A percentile compares a stretch with the other conserved stretches of the same genome.
phyloP scores from a whole-genome alignment of 2,797 vertebrate species.

The Tokudaia tokunoshimensis region DNA sequence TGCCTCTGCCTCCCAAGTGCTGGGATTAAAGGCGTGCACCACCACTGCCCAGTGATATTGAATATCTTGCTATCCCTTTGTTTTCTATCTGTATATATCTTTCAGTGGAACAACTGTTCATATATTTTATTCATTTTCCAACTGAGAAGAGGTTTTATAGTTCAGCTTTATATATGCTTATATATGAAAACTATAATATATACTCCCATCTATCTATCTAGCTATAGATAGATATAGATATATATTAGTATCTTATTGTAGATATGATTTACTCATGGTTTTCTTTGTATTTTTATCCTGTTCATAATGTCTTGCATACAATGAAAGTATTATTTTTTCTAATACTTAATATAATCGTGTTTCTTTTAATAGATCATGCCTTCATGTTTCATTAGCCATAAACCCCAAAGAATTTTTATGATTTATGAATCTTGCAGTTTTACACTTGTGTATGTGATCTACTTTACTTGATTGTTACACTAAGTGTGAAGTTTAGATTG shows the following conservation, averaged over 20 bases:
- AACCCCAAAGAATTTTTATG: not conserved
- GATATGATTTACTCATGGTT: slow-evolving; percentile 11
- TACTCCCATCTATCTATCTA: not conserved
- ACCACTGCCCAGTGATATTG: not conserved
- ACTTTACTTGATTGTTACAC: slow-evolving; percentile 12
- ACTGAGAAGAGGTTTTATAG: not conserved
- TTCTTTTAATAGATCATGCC: slow-evolving; percentile 3
- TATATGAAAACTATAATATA: not conserved
- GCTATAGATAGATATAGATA: not conserved
- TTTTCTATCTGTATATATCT: not conserved
- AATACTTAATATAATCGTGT: not conserved
- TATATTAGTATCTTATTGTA: not conserved
- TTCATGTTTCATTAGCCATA: slow-evolving; percentile 13
- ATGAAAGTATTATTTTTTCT: slow-evolving; percentile 17
- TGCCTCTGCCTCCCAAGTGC: too few relatives aligned
- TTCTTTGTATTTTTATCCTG: slow-evolving; percentile 20
- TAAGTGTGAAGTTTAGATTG: not conserved
- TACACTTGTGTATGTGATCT: not conserved
- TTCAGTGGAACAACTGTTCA: not conserved
- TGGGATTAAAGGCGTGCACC: too few relatives aligned
- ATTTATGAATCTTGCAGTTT: not conserved
- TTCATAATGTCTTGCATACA: not conserved
- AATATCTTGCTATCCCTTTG: not conserved
- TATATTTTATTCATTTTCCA: slow-evolving; percentile 27
- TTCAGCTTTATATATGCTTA: slow-evolving; percentile 16